Evolutionary conservation across 2,113 vertebrate genomes (phyloP).

Genomic region (Ondatra zibethicus): DNA sequence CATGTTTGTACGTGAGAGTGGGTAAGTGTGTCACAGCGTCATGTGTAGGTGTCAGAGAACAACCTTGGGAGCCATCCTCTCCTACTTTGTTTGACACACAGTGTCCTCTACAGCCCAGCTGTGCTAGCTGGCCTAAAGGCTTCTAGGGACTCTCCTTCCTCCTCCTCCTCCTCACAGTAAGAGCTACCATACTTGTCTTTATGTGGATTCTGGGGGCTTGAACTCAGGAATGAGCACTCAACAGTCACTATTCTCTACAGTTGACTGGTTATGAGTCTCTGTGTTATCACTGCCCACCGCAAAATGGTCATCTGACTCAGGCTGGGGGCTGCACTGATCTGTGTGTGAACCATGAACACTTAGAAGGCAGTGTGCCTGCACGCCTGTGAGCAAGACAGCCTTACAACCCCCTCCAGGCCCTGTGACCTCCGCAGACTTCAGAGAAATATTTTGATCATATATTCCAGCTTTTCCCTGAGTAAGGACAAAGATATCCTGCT

Average conservation of each 20-base stretch:
- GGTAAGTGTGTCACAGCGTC: not conserved
- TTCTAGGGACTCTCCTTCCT: not conserved
- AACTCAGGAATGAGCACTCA: not conserved
- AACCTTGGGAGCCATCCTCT: not conserved
- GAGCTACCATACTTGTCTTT: not conserved
- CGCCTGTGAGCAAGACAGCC: not conserved
- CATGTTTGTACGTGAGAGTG: not conserved
- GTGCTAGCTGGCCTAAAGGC: not conserved
- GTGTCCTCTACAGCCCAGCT: not conserved
- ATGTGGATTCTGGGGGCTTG: fast-evolving
- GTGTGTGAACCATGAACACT: no score
- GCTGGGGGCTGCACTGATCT: not conserved
- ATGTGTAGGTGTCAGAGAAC: not conserved
- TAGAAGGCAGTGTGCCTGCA: not conserved
- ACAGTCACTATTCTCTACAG: not conserved
- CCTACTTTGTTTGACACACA: not conserved
- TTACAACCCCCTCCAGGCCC: not conserved
- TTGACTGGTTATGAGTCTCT: not conserved
- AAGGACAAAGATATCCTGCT: not conserved
- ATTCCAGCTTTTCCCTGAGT: not conserved
- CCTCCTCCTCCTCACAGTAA: not conserved
- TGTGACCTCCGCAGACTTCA: not conserved
- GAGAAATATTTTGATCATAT: not conserved
- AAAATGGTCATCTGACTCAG: no score
- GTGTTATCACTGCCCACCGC: not conserved